phyloP scores from a whole-genome alignment of 2,888 invertebrate species.

The Pandemis heparana region DNA sequence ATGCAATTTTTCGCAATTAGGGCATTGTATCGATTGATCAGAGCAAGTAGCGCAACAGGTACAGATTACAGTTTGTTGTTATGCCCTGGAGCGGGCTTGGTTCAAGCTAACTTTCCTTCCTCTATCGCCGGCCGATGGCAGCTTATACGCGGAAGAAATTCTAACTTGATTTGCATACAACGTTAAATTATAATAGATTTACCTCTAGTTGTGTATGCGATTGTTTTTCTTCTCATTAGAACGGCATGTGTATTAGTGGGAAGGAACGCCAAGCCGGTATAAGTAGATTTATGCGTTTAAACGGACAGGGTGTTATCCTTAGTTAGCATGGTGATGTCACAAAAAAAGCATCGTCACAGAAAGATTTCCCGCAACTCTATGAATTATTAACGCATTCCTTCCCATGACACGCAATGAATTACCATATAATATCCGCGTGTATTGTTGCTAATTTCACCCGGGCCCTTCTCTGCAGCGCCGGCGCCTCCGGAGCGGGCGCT shows the following conservation, averaged over 20 bases:
- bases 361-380: slow-evolving; percentile 19
- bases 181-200: slow-evolving; percentile 37
- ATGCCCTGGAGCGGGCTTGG: slow-evolving; percentile 49
- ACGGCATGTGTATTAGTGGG: neutral
- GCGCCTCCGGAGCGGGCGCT: slow-evolving; percentile 53
- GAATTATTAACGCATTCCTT: slow-evolving; percentile 31
- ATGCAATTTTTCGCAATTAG: slow-evolving; percentile 15
- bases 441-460: slow-evolving; percentile 37
- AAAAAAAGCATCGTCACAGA: neutral
- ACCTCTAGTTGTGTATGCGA: neutral
- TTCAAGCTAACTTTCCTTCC: slow-evolving; percentile 57
- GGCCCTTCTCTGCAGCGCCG: slow-evolving; percentile 57
- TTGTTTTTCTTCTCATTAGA: slow-evolving; percentile 6
- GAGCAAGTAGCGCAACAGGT: slow-evolving; percentile 36
- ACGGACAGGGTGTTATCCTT: neutral
- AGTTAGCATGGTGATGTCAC: neutral
- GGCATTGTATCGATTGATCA: slow-evolving; percentile 17
- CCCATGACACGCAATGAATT: slow-evolving; percentile 34
- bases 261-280: neutral
- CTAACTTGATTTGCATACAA: slow-evolving; percentile 33
- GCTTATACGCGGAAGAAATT: slow-evolving; percentile 30
- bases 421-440: slow-evolving; percentile 38
- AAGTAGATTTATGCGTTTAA: neutral
- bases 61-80: slow-evolving; percentile 19
- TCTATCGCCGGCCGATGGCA: slow-evolving; percentile 41